Evolutionary conservation across 2,797 vertebrate genomes (phyloP), one percentile per base, ranked within the genome.

Genomic region (Florisuga fusca): DNA sequence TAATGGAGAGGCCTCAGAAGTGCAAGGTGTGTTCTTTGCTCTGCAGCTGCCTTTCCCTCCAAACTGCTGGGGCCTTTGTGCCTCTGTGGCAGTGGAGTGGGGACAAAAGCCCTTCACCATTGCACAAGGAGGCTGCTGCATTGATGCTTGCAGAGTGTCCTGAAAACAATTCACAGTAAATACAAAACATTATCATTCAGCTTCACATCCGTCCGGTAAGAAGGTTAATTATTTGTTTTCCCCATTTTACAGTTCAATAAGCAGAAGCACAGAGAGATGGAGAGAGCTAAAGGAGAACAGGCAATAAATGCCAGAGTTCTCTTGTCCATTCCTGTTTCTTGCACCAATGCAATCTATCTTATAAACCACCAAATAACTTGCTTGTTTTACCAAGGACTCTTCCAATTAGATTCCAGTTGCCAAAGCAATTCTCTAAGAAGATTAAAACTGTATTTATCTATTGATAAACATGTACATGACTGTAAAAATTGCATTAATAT

Each of bases 221-320:
- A 95, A 93, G 94, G 92, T 94, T 89, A 95, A 96, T 92, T 91
- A 94, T 90, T 96, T 97, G 89, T 94, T 95, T 96, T 94, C 71
- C 94, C 88, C 79, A 67, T 90, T 96, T 94, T 93, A 90, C 66
- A 86, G 87, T 81, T 95, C 93, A 78, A 96, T 91, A 92, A 92
- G 72, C 95, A 95, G 76, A 91, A 91, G 82, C 53, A 72, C 8
- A 90, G 53, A 78, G 89, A 92, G 73, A 57, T 71, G 71, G 75
- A 80, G 84, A 67, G 78, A 80, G 68, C 27, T 91, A 73, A 66
- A 92, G 62, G 78, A 93, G 91, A 95, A 86, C 74, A 91, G 76
- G 80, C 93, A 94, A 88, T 96, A 95, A 94, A 93, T 89, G 89
- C 76, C 79, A 80, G 55, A 69, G 53, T 90, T 86, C 73, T 94